Evolutionary conservation across 2,888 invertebrate species (phyloP), one percentile per base, ranked within the genome.

Genomic region (Agriopis marginaria): DNA sequence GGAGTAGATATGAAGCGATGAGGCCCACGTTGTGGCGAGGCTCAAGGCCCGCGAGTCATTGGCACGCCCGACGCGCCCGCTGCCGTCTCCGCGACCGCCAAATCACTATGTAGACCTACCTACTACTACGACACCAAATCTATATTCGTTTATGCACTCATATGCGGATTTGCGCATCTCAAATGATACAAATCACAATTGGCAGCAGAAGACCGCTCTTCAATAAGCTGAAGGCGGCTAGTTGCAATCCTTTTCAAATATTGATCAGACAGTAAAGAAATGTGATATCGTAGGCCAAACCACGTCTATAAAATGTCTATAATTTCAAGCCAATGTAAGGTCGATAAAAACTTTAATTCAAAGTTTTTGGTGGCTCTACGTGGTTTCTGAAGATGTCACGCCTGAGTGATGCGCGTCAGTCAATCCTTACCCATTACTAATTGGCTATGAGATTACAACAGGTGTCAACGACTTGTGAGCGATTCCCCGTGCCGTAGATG

Each of bases 1-100:
- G 74, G 74, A 77, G 65, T 68, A 71, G 71, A 68, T 75, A 72
- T 60, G 42, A 63, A 66, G 72, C 73, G 71, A 73, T 80, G 84
- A 79, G 84, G 85, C 84, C 83, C 83, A 79, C 82, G 73, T 82
- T 81, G 85, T 84, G 10, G 81, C 85, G 79, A 72, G 77, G 78
- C 80, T 90, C 91, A 90, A 91, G 91, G 91, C 87, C 87, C 82
- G 79, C 86, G 83, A 89, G 91, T 91, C 91, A 91, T 86, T 90
- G 91, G 83, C 90, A 88, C 87, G 87, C 73, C 75, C 59, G 68
- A 68, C 70, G 78, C 77, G 66, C 75, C 74, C 72, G 79, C 45
- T 17, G 80, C 74, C 77, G 79, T 77, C 75, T 44, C 79, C 58
- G 64, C 71, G 81, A 80, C 82, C 84, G 83, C 82, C 76, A 82